These are phyloP conservation scores for Mesocricetus auratus DNA, from an alignment of 2,113 vertebrate species.

Conservation along the genomic window DNA sequence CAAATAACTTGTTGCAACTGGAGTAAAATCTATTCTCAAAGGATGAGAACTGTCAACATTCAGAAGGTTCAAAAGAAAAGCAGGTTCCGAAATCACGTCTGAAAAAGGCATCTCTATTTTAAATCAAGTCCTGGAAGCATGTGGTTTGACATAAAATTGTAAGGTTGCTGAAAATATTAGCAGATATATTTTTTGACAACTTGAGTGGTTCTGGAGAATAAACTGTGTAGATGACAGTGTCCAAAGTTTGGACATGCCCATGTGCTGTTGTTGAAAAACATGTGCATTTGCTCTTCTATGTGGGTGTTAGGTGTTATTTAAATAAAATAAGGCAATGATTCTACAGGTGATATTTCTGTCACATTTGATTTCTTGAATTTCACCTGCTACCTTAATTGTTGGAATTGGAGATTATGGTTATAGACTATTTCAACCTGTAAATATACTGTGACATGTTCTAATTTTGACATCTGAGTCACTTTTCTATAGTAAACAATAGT, in stretches of 20 bases:
- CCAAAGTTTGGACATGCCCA: too few species aligned
- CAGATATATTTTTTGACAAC: background rate
- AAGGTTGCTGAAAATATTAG: background rate
- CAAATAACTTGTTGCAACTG: slow-evolving; percentile 8
- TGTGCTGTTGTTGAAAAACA: background rate
- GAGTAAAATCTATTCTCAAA: slow-evolving; percentile 35
- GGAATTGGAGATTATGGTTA: background rate
- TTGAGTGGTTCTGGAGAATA: background rate
- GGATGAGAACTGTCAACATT: background rate
- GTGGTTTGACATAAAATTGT: background rate
- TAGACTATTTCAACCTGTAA: background rate
- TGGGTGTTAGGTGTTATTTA: background rate
- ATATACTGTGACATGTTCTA: background rate
- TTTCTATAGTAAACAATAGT: background rate
- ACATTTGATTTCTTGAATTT: background rate
- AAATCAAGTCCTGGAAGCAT: background rate
- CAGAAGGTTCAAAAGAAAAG: background rate
- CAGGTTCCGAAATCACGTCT: background rate
- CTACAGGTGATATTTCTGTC: background rate
- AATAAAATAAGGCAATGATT: background rate
- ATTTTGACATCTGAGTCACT: background rate
- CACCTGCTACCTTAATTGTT: background rate
- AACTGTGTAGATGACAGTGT: background rate
- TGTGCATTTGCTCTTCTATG: background rate
- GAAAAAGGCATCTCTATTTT: background rate